Evolutionary conservation across 2,113 vertebrate genomes (phyloP), one percentile per base, ranked within the genome.

Genomic region (Corythoichthys intestinalis): DNA sequence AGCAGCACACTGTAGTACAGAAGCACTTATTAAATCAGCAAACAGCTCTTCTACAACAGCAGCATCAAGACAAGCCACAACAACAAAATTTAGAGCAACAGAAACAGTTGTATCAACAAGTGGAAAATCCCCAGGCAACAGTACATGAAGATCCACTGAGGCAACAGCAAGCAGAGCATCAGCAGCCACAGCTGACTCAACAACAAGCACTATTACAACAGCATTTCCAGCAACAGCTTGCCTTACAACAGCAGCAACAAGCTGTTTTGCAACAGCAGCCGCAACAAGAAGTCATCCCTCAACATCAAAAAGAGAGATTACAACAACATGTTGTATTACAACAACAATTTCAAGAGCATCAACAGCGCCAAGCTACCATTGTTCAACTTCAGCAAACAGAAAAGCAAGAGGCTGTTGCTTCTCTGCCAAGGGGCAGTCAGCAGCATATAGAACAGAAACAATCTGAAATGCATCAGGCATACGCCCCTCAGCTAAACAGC

Each of bases 181-280:
- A 86, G 71, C 87, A 91, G 41, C 74, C 73, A 2, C 52, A 88
- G 37, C 74, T 85, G 13, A 81, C 67, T 48, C 88, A 91, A 70
- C 85, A 74, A 57, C 76, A 79, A 47, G 71, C 73, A 15, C 72
- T 85, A 1, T 67, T 81, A 6, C 86, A 89, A 20, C 84, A 89
- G 52, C 85, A 87, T 60, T 65, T 86, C 35, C 87, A 90, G 14
- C 78, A 85, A 47, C 85, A 86, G 62, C 75, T 81, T 5, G 62
- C 88, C 57, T 70, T 90, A 64, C 81, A 87, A 20, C 83, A 88
- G 41, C 84, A 86, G 13, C 80, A 87, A 50, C 87, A 90, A 54
- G 78, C 64, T 70, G 64, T 85, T 65, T 41, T 89, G 49, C 89
- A 90, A 1, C 82, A 87, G 46, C 88, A 91, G 74, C 77, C 83